Evolutionary conservation across 1,140 invertebrate genomes (phyloP).

Genomic region (Orius laevigatus): DNA sequence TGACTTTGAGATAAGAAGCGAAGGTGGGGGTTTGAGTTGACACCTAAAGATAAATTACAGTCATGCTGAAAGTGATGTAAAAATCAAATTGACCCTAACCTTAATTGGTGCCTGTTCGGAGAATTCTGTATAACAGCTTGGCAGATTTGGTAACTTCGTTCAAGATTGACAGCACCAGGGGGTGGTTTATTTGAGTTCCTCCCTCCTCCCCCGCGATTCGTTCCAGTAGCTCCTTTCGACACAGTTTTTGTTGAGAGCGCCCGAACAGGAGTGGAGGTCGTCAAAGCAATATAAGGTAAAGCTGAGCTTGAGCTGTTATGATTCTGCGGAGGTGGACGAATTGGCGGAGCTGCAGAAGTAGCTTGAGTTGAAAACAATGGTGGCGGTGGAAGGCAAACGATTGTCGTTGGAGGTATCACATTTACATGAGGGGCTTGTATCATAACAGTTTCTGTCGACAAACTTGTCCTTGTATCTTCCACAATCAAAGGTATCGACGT

Average conservation of each 20-base stretch:
- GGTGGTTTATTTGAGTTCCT: slow-evolving; percentile 45
- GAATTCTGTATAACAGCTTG: slow-evolving; percentile 87
- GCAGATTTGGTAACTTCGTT: slow-evolving; percentile 89
- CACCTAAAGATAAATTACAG: slow-evolving; percentile 31
- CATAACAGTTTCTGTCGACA: no score
- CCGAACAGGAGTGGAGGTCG: slow-evolving; percentile 29
- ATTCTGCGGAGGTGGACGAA: slow-evolving; percentile 25
- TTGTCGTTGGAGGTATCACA: slow-evolving; percentile 34
- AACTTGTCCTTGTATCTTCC: no score
- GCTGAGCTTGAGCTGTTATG: slow-evolving; percentile 26
- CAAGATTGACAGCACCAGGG: slow-evolving; percentile 75
- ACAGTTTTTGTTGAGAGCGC: slow-evolving; percentile 29
- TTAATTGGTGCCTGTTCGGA: slow-evolving; percentile 42
- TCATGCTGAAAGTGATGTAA: neutral
- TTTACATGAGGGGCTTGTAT: slow-evolving; percentile 17
- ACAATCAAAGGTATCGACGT: no score
- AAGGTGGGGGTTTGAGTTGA: slow-evolving; percentile 66
- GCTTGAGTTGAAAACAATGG: slow-evolving; percentile 18
- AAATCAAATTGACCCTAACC: neutral
- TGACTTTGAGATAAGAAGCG: slow-evolving; percentile 38
- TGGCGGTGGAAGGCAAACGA: slow-evolving; percentile 30
- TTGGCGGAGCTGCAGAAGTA: slow-evolving; percentile 17
- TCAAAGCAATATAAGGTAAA: slow-evolving; percentile 33
- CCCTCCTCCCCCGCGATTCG: neutral
- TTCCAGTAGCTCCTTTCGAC: slow-evolving; percentile 23